A percentile compares a stretch with the other conserved stretches of the same genome.
Evolutionary conservation across 2,113 vertebrate genomes (phyloP).

Genomic region (Amblyornis subalaris): DNA sequence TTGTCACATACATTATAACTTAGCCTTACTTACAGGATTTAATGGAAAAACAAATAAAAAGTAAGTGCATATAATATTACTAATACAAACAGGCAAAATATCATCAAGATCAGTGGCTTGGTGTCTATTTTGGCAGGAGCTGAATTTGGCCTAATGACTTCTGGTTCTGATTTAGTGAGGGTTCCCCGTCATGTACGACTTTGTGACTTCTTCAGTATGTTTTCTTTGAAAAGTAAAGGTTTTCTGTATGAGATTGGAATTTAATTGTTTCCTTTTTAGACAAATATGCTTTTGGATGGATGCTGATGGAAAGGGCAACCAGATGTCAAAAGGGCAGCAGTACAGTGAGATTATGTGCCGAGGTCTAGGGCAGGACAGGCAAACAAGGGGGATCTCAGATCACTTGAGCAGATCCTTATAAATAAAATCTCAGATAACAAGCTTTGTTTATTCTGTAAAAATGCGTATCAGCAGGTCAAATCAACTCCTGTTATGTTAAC

Average conservation of each 20-base stretch:
- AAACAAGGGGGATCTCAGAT: constrained; percentile 60
- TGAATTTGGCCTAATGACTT: constrained; percentile 9
- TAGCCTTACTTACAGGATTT: not conserved
- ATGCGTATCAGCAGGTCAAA: constrained; percentile 49
- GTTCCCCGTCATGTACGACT: not conserved
- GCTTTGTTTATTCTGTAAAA: constrained; percentile 63
- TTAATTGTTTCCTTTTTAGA: constrained; percentile 84
- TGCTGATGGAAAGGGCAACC: constrained; percentile 71
- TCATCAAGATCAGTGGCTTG: not conserved
- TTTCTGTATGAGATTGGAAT: constrained; percentile 68
- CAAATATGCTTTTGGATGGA: constrained; percentile 76
- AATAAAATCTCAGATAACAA: constrained; percentile 65
- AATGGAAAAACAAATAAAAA: constrained; percentile 30
- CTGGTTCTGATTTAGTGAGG: constrained; percentile 22
- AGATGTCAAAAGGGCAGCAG: constrained; percentile 62
- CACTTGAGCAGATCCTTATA: constrained; percentile 44
- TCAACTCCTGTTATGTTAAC: constrained; percentile 65
- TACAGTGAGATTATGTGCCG: constrained; percentile 63
- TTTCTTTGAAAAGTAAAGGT: constrained; percentile 72
- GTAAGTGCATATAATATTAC: not conserved
- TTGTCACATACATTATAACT: not conserved
- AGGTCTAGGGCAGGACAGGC: constrained; percentile 63
- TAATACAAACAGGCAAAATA: not conserved
- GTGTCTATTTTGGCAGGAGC: constrained; percentile 1
- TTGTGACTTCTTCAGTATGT: constrained; percentile 41